A percentile compares a stretch with the other conserved stretches of the same genome.
Conservation (phyloP, 2,888 invertebrate species). For the Cryptocephalus primarius region DNA sequence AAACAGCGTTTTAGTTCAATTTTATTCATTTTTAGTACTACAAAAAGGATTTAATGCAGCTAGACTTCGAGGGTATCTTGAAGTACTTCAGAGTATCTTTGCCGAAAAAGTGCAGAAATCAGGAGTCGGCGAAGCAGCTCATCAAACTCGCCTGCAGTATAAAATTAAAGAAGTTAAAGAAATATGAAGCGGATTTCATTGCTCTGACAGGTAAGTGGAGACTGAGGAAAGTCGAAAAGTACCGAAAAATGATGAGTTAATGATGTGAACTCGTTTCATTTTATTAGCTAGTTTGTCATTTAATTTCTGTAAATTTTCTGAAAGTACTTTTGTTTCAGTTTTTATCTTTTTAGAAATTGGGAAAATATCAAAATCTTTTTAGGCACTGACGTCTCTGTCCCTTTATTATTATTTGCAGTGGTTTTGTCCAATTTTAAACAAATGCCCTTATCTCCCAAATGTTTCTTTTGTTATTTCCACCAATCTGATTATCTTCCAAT, state of each 20-base stretch:
- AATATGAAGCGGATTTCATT: slow-evolving; percentile 87
- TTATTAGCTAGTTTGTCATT: too few relatives aligned
- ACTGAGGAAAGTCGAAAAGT: too few relatives aligned
- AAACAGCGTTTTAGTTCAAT: neutral
- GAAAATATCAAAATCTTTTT: too few relatives aligned
- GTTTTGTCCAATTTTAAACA: too few relatives aligned
- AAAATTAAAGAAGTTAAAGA: slow-evolving; percentile 87
- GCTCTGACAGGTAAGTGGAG: slow-evolving; percentile 55
- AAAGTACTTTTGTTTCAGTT: neutral
- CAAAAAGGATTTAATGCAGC: slow-evolving; percentile 77
- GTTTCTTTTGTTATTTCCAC: too few relatives aligned
- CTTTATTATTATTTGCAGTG: too few relatives aligned
- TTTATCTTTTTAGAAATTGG: neutral
- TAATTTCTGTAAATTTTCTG: neutral
- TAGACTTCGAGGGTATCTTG: slow-evolving; percentile 95
- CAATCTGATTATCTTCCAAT: too few relatives aligned
- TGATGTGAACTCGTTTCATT: too few relatives aligned
- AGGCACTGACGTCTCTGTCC: too few relatives aligned
- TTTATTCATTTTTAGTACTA: slow-evolving; percentile 46
- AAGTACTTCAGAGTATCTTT: slow-evolving; percentile 96
- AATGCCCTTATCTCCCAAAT: too few relatives aligned
- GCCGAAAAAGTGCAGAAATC: slow-evolving; percentile 91
- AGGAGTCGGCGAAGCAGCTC: slow-evolving; percentile 78
- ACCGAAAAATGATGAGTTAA: too few relatives aligned
- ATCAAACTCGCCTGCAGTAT: slow-evolving; percentile 84